A percentile compares a stretch with the other conserved stretches of the same genome.
Conservation (phyloP, 2,797 vertebrate species). For the Streptopelia turtur region DNA sequence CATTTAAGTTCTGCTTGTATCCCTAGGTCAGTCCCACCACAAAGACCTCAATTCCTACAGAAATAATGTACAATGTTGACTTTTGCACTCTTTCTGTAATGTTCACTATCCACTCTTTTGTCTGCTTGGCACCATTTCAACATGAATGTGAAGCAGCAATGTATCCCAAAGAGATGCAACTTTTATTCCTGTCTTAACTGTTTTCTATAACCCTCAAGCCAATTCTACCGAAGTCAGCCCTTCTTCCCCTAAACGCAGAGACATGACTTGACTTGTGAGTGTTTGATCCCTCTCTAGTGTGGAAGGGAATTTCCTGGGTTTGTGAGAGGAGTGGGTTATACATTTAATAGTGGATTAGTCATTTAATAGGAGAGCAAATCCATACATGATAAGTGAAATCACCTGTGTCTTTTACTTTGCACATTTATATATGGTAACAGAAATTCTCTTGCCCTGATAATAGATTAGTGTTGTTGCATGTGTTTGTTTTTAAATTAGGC, state of each 20-base stretch:
- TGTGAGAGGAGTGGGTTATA: neutral
- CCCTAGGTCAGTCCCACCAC: neutral
- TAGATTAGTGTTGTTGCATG: neutral
- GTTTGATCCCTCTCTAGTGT: neutral
- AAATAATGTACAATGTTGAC: rapidly evolving
- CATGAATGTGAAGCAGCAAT: neutral
- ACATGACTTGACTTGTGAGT: neutral
- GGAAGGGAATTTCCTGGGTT: neutral
- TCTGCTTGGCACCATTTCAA: neutral
- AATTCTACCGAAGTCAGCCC: neutral
- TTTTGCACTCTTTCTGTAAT: neutral
- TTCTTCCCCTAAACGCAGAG: neutral
- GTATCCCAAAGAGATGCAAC: neutral
- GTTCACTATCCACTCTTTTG: neutral
- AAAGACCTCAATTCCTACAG: neutral
- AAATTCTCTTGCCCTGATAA: neutral
- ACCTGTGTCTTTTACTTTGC: neutral
- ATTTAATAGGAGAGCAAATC: neutral
- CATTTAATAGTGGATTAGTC: neutral
- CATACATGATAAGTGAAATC: neutral
- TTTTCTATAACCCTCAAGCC: neutral
- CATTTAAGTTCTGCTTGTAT: neutral
- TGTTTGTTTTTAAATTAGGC: conserved; percentile 72
- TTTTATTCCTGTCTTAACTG: neutral
- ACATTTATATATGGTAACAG: neutral